Base-by-base conservation (phyloP, 2,888 invertebrate genomes). In the Ypsolopha sequella region DNA sequence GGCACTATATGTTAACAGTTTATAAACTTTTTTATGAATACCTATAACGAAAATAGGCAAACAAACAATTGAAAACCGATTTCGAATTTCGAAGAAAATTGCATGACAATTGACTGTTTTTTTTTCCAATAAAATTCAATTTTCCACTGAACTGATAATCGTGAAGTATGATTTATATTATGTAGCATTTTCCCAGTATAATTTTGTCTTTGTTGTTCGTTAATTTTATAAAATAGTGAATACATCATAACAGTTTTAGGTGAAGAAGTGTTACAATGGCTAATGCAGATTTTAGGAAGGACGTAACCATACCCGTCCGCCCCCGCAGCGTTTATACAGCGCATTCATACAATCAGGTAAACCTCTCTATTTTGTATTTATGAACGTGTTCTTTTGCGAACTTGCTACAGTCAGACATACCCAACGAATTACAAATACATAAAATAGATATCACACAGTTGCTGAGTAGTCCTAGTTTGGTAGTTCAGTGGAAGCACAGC, bases 241-340 rank as follows among this genome's bases (percentile, higher is more conserved):
- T 73, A 68, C 66, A 64, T 68, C 58, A 66, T 70, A 64, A 70
- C 73, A 68, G 71, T 70, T 67, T 74, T 73, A 73, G 71, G 72
- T 70, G 71, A 73, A 76, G 66, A 73, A 71, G 73, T 77, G 70
- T 70, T 71, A 75, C 68, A 75, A 87, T 87, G 87, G 84, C 85
- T 67, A 81, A 70, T 64, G 65, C 81, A 70, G 87, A 87, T 68
- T 85, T 78, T 74, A 75, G 86, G 64, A 86, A 86, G 64, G 85
- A 87, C 58, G 74, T 73, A 56, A 69, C 70, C 53, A 78, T 85
- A 69, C 81, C 88, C 38, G 87, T 89, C 59, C 88, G 91, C 57
- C 91, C 91, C 8, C 86, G 92, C 60, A 92, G 91, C 73, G 89
- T 92, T 52, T 92, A 91, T 64, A 90, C 91, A 47, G 89, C 91